phyloP scores from a whole-genome alignment of 1,140 invertebrate genomes.

The Schmidtea mediterranea region DNA sequence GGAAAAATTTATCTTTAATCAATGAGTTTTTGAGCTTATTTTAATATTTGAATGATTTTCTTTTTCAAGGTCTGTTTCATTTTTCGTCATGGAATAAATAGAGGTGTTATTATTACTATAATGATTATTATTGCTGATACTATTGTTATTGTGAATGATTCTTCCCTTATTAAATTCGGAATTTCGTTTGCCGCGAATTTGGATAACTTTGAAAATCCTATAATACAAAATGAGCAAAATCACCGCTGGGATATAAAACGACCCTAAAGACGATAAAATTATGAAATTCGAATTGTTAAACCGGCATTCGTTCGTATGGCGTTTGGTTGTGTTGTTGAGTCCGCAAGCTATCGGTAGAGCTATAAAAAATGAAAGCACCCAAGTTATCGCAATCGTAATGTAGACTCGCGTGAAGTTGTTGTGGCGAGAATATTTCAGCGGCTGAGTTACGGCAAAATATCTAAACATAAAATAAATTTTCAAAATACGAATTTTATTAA shows the following conservation, averaged over 20 bases:
- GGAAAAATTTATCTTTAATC: too few species aligned
- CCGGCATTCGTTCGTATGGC: slow-evolving; percentile 33
- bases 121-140: not conserved
- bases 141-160: not conserved
- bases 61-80: not conserved
- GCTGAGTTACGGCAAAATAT: slow-evolving; percentile 79
- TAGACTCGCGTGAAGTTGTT: slow-evolving; percentile 67
- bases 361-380: slow-evolving; percentile 67
- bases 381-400: slow-evolving; percentile 65
- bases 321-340: slow-evolving; percentile 33
- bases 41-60: slow-evolving; percentile 29
- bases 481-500: not conserved
- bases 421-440: slow-evolving; percentile 83
- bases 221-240: slow-evolving; percentile 89
- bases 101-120: not conserved
- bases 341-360: slow-evolving; percentile 76
- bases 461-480: slow-evolving; percentile 31
- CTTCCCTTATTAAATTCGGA: slow-evolving; percentile 26
- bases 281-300: slow-evolving; percentile 88
- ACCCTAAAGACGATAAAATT: slow-evolving; percentile 68
- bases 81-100: not conserved
- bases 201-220: slow-evolving; percentile 63
- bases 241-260: slow-evolving; percentile 85
- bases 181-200: slow-evolving; percentile 39
- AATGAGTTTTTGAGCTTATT: slow-evolving; percentile 10